Conservation (phyloP, 2,113 vertebrate genomes). For the Hippoglossus stenolepis region DNA sequence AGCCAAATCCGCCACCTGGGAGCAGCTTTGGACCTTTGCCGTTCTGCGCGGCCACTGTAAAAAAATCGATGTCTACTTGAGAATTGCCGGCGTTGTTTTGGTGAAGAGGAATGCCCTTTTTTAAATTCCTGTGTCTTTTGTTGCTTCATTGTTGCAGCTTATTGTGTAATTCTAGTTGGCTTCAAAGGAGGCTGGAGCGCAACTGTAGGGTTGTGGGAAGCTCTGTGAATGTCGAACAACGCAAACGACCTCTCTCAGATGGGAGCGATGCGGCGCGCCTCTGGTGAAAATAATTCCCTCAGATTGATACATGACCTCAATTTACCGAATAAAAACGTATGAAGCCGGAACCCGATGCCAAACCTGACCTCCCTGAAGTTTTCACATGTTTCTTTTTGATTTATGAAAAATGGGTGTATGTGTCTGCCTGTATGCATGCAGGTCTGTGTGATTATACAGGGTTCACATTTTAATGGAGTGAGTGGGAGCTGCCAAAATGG, state of each 20-base stretch:
- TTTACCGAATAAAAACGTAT: constrained; percentile 76
- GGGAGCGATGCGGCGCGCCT: constrained; percentile 63
- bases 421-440: neutral
- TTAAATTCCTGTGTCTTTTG: constrained; percentile 69
- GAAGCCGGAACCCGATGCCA: constrained; percentile 74
- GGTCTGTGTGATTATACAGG: constrained; percentile 41
- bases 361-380: constrained; percentile 75
- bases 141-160: constrained; percentile 79
- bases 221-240: constrained; percentile 63
- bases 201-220: constrained; percentile 76
- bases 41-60: neutral
- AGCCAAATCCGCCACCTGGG: constrained; percentile 10
- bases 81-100: constrained; percentile 39
- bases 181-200: constrained; percentile 73
- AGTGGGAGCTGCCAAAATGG: constrained; percentile 79
- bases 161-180: constrained; percentile 83
- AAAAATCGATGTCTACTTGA: constrained; percentile 22
- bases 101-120: constrained; percentile 50
- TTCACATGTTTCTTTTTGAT: constrained; percentile 23
- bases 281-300: constrained; percentile 53
- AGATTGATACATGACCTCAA: constrained; percentile 77
- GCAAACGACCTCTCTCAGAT: constrained; percentile 75
- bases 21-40: constrained; percentile 10
- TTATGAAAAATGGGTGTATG: constrained; percentile 2
- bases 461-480: constrained; percentile 73